Evolutionary conservation across 1,140 invertebrate species (phyloP).

Genomic region (Drosophila navojoa): DNA sequence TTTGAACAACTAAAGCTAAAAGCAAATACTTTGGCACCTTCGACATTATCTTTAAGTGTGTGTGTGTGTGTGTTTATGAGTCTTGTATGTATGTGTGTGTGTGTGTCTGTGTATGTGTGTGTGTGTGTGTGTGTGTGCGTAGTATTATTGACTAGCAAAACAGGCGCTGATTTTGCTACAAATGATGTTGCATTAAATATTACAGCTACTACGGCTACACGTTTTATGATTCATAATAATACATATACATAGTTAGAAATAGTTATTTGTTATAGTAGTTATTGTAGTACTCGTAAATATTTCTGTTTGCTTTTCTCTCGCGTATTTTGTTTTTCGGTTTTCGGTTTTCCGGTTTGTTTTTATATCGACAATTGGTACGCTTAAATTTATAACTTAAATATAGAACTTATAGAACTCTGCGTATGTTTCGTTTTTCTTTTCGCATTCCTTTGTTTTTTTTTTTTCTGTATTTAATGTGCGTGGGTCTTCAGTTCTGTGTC

Average conservation of each 20-base stretch:
- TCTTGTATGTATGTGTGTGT: conserved; percentile 1
- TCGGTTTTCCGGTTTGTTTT: background rate
- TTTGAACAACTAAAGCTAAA: conserved; percentile 69
- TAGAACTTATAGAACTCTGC: conserved; percentile 55
- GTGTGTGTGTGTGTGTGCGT: conserved; percentile 14
- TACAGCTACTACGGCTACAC: conserved; percentile 61
- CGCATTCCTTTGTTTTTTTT: background rate
- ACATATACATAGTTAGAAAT: conserved; percentile 44
- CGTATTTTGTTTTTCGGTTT: conserved; percentile 11
- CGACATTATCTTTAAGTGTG: conserved; percentile 51
- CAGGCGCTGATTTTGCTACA: conserved; percentile 65
- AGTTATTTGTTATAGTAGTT: conserved; percentile 56
- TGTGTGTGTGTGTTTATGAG: conserved; percentile 15
- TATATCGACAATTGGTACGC: conserved; percentile 71
- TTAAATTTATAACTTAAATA: conserved; percentile 61
- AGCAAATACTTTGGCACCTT: conserved; percentile 81
- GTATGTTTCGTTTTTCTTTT: conserved; percentile 39
- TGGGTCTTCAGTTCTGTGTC: conserved; percentile 40
- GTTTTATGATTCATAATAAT: conserved; percentile 56
- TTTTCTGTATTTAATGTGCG: conserved; percentile 38
- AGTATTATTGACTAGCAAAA: conserved; percentile 67
- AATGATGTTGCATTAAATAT: conserved; percentile 56
- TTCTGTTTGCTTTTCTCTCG: conserved; percentile 34
- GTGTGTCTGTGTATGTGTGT: conserved; percentile 8
- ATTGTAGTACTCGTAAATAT: conserved; percentile 68